Conservation (phyloP, 2,888 invertebrate genomes). For the Lucinisca nassula region DNA sequence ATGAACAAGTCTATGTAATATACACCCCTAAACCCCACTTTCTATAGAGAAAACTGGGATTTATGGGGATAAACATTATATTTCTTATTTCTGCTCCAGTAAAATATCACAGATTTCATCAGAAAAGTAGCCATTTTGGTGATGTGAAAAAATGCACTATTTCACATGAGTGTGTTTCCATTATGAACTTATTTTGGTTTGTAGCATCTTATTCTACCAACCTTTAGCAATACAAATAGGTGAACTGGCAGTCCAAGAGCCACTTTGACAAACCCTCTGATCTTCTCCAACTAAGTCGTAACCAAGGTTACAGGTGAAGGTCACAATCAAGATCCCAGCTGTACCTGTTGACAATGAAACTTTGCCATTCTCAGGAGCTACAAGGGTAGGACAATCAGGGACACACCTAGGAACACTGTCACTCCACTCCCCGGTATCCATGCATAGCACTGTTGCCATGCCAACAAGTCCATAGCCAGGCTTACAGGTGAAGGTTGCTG, state of each 20-base stretch:
- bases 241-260: neutral
- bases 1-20: too few relatives aligned
- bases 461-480: neutral
- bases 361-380: neutral
- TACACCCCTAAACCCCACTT: too few relatives aligned
- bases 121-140: too few relatives aligned
- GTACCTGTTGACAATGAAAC: neutral
- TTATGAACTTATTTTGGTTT: too few relatives aligned
- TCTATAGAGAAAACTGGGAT: too few relatives aligned
- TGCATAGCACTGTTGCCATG: neutral
- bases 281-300: slow-evolving; percentile 7
- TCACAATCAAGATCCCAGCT: neutral
- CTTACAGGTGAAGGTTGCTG: neutral
- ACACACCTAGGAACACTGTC: neutral
- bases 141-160: too few relatives aligned
- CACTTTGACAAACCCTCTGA: neutral
- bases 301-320: slow-evolving; percentile 13
- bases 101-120: too few relatives aligned
- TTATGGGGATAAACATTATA: too few relatives aligned
- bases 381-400: neutral
- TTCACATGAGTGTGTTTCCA: too few relatives aligned
- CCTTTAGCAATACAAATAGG: neutral
- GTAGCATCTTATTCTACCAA: too few relatives aligned
- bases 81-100: too few relatives aligned
- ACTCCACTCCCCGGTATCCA: neutral